A percentile compares a stretch with the other conserved stretches of the same genome.
phyloP scores from a whole-genome alignment of 1,140 invertebrate species.

The Cotesia typhae region DNA sequence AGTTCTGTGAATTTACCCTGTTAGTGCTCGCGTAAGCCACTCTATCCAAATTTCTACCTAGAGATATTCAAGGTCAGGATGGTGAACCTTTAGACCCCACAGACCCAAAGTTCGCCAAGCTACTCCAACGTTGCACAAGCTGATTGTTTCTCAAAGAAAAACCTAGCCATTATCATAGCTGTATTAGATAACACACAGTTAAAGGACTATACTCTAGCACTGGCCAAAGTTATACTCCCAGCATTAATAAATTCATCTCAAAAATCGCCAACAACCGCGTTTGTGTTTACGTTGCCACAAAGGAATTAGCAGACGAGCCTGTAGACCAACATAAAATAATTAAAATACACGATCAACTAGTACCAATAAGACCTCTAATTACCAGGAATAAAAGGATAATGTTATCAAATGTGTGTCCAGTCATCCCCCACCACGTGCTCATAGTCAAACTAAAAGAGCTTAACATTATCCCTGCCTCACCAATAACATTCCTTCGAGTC shows the following conservation, averaged over 20 bases:
- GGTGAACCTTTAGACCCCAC: background rate
- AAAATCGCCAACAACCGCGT: constrained; percentile 41
- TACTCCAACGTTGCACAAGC: background rate
- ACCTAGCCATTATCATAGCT: constrained; percentile 40
- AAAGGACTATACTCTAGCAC: constrained; percentile 32
- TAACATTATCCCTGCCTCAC: constrained; percentile 9
- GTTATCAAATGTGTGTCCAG: constrained; percentile 40
- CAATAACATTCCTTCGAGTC: constrained; percentile 18
- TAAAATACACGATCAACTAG: constrained; percentile 12
- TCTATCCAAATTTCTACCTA: no score
- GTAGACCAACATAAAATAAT: constrained; percentile 28
- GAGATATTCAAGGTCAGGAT: no score
- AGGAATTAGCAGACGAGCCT: constrained; percentile 26
- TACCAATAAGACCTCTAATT: constrained; percentile 34
- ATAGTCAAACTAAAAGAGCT: constrained; percentile 7
- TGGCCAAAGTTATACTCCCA: constrained; percentile 30
- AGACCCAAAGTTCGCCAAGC: background rate
- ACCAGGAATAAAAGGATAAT: constrained; percentile 39
- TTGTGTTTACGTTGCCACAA: constrained; percentile 38
- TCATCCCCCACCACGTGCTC: constrained; percentile 35
- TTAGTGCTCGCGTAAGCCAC: no score
- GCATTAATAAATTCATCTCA: constrained; percentile 35
- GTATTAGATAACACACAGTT: constrained; percentile 30
- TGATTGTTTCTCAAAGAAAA: constrained; percentile 18
- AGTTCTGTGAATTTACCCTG: no score